Base-by-base conservation (phyloP, 1,140 invertebrate species). In the Asobara japonica region DNA sequence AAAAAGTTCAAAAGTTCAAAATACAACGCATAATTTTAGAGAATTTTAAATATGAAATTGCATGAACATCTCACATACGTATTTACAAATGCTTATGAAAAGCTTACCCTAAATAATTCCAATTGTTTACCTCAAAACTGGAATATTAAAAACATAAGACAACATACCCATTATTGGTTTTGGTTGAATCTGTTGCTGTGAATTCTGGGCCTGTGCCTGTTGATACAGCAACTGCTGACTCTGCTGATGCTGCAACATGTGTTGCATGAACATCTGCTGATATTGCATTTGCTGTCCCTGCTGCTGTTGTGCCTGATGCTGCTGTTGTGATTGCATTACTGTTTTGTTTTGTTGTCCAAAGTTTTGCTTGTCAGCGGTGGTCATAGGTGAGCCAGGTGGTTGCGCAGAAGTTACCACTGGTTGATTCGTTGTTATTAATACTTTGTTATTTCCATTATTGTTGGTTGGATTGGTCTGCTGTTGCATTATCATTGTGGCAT, bases 141-240 rank as follows among this genome's bases (percentile, higher is more conserved):
- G 1, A 51, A 60, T 1, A 2, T 3, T 30, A 30, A 62, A 62
- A 62, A 62, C 31, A 68, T 71, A 41, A 62, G 3, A 16, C 33
- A 51, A 76, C 87, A 82, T 82, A 89, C 89, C 86, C 88, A 90
- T 90, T 71, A 89, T 83, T 16, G 89, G 86, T 77, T 90, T 89
- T 7, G 88, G 88, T 75, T 90, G 89, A 66, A 89, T 88, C 78
- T 90, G 89, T 29, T 31, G 78, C 27, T 82, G 85, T 65, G 86
- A 83, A 69, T 83, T 84, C 29, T 87, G 87, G 16, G 86, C 85
- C 74, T 84, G 84, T 71, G 82, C 84, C 67, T 86, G 84, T 73
- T 85, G 82, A 65, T 84, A 84, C 61, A 82, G 78, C 4, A 80
- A 74, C 70, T 82, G 81, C 60, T 84, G 81, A 10, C n/a, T n/a